Conservation (phyloP, 1,140 invertebrate species). For the Drosophila virilis region DNA sequence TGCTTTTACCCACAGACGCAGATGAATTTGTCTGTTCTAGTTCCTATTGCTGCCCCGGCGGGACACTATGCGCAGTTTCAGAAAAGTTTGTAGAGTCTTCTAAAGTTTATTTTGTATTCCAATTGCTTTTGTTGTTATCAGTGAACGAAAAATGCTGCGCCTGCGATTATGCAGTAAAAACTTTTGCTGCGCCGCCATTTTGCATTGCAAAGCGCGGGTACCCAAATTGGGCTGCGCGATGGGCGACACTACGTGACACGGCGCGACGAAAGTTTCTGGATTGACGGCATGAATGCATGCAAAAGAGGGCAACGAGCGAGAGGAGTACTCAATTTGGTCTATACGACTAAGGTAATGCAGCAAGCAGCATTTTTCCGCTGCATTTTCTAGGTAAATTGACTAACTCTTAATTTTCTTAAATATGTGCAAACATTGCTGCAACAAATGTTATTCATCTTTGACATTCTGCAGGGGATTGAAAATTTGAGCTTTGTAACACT, state of each 20-base stretch:
- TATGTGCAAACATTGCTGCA: slow-evolving; percentile 73
- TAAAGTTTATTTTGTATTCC: slow-evolving; percentile 34
- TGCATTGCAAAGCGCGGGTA: slow-evolving; percentile 76
- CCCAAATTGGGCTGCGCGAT: slow-evolving; percentile 73
- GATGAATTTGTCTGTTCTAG: slow-evolving; percentile 73
- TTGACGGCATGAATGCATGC: slow-evolving; percentile 48
- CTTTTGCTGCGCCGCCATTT: slow-evolving; percentile 66
- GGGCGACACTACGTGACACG: slow-evolving; percentile 28
- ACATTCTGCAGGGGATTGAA: slow-evolving; percentile 26
- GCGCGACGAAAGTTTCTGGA: slow-evolving; percentile 47
- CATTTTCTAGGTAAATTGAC: slow-evolving; percentile 63
- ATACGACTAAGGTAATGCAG: slow-evolving; percentile 32
- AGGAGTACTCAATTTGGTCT: slow-evolving; percentile 14
- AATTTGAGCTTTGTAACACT: background rate
- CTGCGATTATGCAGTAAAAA: slow-evolving; percentile 82
- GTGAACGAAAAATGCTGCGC: slow-evolving; percentile 70
- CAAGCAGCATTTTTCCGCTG: slow-evolving; percentile 58
- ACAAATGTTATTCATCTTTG: slow-evolving; percentile 77
- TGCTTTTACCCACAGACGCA: slow-evolving; percentile 69
- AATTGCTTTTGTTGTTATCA: slow-evolving; percentile 56
- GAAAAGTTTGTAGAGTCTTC: slow-evolving; percentile 59
- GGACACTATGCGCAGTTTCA: slow-evolving; percentile 72
- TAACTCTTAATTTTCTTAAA: slow-evolving; percentile 78
- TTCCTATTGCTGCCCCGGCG: slow-evolving; percentile 24
- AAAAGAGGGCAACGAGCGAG: background rate